These are phyloP conservation scores for Vicugna pacos DNA, from an alignment of 2,113 vertebrate genomes.

Conservation along the genomic window DNA sequence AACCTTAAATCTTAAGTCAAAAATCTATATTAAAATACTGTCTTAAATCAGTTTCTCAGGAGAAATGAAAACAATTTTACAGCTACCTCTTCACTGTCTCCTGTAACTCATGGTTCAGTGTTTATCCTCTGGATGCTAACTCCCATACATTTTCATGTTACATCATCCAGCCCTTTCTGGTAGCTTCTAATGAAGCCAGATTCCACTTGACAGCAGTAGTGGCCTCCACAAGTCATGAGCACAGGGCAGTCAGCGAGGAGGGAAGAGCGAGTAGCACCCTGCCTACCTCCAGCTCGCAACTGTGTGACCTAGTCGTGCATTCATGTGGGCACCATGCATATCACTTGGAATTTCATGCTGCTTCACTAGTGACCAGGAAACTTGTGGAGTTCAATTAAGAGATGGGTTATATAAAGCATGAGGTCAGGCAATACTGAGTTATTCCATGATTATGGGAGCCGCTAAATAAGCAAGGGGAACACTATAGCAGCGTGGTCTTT, in stretches of 20 bases:
- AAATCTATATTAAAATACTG: not conserved
- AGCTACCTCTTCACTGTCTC: not conserved
- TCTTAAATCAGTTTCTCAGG: not conserved
- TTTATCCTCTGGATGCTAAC: not conserved
- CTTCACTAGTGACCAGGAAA: not conserved
- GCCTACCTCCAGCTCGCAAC: not conserved
- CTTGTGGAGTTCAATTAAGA: not conserved
- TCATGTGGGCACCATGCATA: accelerated
- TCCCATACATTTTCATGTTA: not conserved
- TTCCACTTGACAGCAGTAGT: not conserved
- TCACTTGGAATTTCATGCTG: not conserved
- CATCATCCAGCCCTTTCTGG: not conserved
- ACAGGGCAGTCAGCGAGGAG: not conserved
- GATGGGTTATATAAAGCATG: not conserved
- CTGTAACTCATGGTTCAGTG: not conserved
- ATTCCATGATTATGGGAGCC: too few species aligned
- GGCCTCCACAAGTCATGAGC: accelerated
- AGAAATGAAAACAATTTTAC: not conserved
- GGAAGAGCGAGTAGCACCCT: not conserved
- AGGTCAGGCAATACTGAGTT: not conserved
- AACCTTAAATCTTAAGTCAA: not conserved
- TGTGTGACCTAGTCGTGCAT: not conserved
- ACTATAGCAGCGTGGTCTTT: not conserved
- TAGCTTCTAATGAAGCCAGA: not conserved
- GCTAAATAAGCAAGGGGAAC: not conserved